These are phyloP conservation scores for Drosophila erecta DNA, from an alignment of 1,140 invertebrate genomes.

Conservation along the genomic window DNA sequence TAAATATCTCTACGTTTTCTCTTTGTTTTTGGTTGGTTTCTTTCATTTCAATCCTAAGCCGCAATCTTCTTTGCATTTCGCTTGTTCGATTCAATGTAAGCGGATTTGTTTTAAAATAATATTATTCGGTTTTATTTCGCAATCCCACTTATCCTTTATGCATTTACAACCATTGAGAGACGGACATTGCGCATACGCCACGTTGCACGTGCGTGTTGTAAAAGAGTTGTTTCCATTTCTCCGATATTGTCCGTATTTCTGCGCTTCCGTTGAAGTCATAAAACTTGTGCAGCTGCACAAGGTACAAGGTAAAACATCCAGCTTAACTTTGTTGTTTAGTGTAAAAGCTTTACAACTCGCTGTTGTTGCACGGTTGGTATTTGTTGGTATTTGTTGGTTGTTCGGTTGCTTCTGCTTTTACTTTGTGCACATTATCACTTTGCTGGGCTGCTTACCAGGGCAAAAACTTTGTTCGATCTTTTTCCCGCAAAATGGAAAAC, in stretches of 20 bases:
- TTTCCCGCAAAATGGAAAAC: slow-evolving; percentile 37
- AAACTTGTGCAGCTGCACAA: slow-evolving; percentile 46
- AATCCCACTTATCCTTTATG: slow-evolving; percentile 44
- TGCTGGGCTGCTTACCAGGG: slow-evolving; percentile 21
- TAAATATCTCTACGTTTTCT: neutral
- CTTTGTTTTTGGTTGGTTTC: neutral
- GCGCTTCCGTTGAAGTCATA: slow-evolving; percentile 27
- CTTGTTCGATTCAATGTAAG: neutral
- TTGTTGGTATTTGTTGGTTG: slow-evolving; percentile 37
- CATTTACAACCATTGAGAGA: slow-evolving; percentile 31
- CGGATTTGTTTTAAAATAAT: slow-evolving; percentile 13
- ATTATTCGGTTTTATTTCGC: slow-evolving; percentile 26
- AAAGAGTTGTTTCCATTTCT: slow-evolving; percentile 51
- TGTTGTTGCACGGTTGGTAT: slow-evolving; percentile 31
- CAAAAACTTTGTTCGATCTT: slow-evolving; percentile 76
- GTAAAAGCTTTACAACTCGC: slow-evolving; percentile 70
- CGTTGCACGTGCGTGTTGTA: slow-evolving; percentile 70
- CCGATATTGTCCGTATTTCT: neutral
- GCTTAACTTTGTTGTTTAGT: slow-evolving; percentile 82
- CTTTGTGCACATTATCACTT: slow-evolving; percentile 78
- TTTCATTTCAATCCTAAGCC: slow-evolving; percentile 13
- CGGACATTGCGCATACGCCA: slow-evolving; percentile 63
- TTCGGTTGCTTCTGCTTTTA: slow-evolving; percentile 65
- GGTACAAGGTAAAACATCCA: slow-evolving; percentile 34
- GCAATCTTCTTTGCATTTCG: slow-evolving; percentile 19